Evolutionary conservation across 2,797 vertebrate species (phyloP), one percentile per base, ranked within the genome.

Genomic region (Spea hammondii): DNA sequence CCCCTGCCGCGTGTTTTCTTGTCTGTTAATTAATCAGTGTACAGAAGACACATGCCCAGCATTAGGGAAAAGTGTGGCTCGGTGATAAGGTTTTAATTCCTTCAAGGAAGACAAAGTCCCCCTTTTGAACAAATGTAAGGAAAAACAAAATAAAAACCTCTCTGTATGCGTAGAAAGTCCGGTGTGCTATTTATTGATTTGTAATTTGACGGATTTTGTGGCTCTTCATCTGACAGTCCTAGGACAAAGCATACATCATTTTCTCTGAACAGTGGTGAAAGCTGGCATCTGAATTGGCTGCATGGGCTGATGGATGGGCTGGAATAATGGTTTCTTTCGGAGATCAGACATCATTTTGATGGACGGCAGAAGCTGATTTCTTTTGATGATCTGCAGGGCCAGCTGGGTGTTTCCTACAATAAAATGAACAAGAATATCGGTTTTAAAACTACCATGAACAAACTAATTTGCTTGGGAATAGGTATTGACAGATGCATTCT

Each of bases 341-440:
- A 94, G 88, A 75, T 99, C 97, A 0, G 95, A 94, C 60, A 95
- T 91, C 1, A 92, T 92, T 84, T 95, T 94, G 69, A 91, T 85
- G 0, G 92, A 86, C 5, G 98, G 97, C 69, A 98, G 92, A 68
- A 99, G 94, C 89, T 99, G 98, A 86, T 99, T 99, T 83, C 98
- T 91, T 89, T 99, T 99, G 92, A 99, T 99, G 91, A 99, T 99
- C 92, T 99, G 97, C 84, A 99, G 86, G n/a, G 97, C 98, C 88
- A 98, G 91, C 88, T 97, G 96, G 0, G 97, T 98, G 87, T 99
- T 99, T 83, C 97, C 97, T 96, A 84, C 12, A 85, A 86, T 74
- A 84, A 70, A 83, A 80, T 4, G 48, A 78, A 69, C 10, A 59
- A n/a, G 9, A 74, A 44, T 60, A 32, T 62, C n/a, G 6, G 5